Evolutionary conservation across 2,888 invertebrate genomes (phyloP).

Genomic region (Cordilura impudica): DNA sequence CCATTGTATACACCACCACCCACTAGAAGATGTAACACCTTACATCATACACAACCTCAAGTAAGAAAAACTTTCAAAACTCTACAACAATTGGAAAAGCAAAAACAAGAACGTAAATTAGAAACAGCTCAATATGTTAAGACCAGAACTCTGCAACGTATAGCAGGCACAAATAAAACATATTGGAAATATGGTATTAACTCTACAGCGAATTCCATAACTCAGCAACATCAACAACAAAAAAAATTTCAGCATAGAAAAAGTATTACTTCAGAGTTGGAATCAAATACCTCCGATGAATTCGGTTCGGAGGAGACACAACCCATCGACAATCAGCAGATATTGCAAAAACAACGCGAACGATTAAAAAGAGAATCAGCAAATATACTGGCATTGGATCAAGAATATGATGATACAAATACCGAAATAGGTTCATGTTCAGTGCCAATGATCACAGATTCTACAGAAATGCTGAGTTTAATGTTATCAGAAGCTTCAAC

Average conservation of each 20-base stretch:
- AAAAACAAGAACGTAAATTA: slow-evolving; percentile 67
- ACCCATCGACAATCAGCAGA: slow-evolving; percentile 9
- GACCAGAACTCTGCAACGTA: slow-evolving; percentile 66
- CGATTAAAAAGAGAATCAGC: too few species aligned
- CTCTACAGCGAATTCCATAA: slow-evolving; percentile 74
- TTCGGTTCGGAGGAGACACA: slow-evolving; percentile 62
- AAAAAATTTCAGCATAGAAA: slow-evolving; percentile 54
- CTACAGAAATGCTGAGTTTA: slow-evolving; percentile 74
- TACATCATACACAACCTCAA: slow-evolving; percentile 74
- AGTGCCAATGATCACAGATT: slow-evolving; percentile 73
- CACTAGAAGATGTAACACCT: slow-evolving; percentile 74
- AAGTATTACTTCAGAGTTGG: slow-evolving; percentile 61
- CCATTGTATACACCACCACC: slow-evolving; percentile 75
- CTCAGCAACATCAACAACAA: slow-evolving; percentile 70
- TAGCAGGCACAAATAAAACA: slow-evolving; percentile 73
- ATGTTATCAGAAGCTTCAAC: slow-evolving; percentile 75
- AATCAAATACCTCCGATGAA: slow-evolving; percentile 69
- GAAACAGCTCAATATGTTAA: slow-evolving; percentile 47
- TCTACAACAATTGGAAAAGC: slow-evolving; percentile 74
- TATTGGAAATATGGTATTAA: slow-evolving; percentile 75
- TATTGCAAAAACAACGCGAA: slow-evolving; percentile 9
- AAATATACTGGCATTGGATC: background rate
- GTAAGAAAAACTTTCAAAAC: slow-evolving; percentile 74
- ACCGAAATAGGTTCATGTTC: slow-evolving; percentile 76
- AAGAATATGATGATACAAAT: slow-evolving; percentile 70